A percentile compares a stretch with the other conserved stretches of the same genome.
These are phyloP conservation scores for Orchesella cincta DNA, from an alignment of 1,140 invertebrate genomes.

Conservation along the genomic window DNA sequence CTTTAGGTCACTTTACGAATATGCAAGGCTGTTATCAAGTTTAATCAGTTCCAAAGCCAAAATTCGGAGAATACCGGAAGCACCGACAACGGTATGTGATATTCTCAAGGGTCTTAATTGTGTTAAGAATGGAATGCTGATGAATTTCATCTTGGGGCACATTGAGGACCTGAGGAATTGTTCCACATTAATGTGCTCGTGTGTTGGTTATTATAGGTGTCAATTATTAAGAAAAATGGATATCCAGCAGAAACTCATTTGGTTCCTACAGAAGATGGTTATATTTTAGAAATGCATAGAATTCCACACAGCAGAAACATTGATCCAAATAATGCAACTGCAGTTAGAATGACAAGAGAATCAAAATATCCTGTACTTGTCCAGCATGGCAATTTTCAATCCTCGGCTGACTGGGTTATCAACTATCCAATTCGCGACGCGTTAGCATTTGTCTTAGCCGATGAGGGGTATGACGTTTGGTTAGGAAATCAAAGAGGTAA, in stretches of 20 bases:
- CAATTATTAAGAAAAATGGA: conserved; percentile 42
- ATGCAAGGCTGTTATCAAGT: conserved; percentile 2
- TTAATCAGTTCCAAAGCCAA: conserved; percentile 22
- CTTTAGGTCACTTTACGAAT: background rate
- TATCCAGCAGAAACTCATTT: conserved; percentile 47
- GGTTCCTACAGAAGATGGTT: conserved; percentile 45
- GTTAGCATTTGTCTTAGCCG: conserved; percentile 60
- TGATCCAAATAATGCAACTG: conserved; percentile 7
- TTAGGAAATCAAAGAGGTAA: conserved; percentile 65
- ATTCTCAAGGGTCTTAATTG: too few relatives aligned
- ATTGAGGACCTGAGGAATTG: too few relatives aligned
- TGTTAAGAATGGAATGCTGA: too few relatives aligned
- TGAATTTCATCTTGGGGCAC: too few relatives aligned
- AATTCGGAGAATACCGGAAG: conserved; percentile 18
- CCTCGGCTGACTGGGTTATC: conserved; percentile 74
- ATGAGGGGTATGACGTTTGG: conserved; percentile 76
- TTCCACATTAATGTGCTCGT: too few relatives aligned
- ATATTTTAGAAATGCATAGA: conserved; percentile 45
- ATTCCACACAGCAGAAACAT: conserved; percentile 34
- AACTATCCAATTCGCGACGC: conserved; percentile 42
- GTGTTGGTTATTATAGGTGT: conserved; percentile 7
- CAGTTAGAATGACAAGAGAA: conserved; percentile 34
- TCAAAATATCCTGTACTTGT: conserved; percentile 61
- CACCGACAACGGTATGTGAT: conserved; percentile 6
- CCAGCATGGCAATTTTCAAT: conserved; percentile 75